Conservation (phyloP, 2,888 invertebrate genomes). For the Orchesellides sinensis region DNA sequence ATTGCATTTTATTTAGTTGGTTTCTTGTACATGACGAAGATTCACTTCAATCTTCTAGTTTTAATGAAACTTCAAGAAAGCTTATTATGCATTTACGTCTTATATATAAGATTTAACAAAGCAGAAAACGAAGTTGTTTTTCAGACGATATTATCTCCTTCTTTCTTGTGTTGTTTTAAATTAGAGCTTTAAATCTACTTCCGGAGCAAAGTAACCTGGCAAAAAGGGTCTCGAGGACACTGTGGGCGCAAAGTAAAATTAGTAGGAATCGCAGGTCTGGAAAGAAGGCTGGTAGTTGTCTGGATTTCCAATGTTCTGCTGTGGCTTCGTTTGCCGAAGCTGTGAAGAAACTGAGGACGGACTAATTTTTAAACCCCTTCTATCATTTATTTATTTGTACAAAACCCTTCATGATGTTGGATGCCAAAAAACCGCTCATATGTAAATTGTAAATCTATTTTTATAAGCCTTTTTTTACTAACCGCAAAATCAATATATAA, state of each 20-base stretch:
- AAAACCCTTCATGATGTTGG: no score
- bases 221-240: conserved; percentile 45
- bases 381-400: no score
- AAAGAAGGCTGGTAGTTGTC: conserved; percentile 33
- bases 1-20: no score
- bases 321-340: conserved; percentile 22
- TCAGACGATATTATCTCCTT: conserved; percentile 18
- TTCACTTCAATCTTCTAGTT: no score
- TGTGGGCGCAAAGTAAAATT: conserved; percentile 41
- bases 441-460: no score
- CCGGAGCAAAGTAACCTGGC: conserved; percentile 39
- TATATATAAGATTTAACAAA: conserved; percentile 8
- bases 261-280: conserved; percentile 33
- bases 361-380: no score
- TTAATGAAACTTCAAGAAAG: background rate
- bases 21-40: no score
- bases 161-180: conserved; percentile 9
- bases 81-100: no score
- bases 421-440: no score
- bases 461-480: no score
- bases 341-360: conserved; percentile 9
- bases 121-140: conserved; percentile 40
- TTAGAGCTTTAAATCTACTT: conserved; percentile 41
- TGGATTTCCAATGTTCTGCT: conserved; percentile 45
- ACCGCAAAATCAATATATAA: no score